Evolutionary conservation across 2,113 vertebrate species (phyloP).

Genomic region (Albula glossodonta): DNA sequence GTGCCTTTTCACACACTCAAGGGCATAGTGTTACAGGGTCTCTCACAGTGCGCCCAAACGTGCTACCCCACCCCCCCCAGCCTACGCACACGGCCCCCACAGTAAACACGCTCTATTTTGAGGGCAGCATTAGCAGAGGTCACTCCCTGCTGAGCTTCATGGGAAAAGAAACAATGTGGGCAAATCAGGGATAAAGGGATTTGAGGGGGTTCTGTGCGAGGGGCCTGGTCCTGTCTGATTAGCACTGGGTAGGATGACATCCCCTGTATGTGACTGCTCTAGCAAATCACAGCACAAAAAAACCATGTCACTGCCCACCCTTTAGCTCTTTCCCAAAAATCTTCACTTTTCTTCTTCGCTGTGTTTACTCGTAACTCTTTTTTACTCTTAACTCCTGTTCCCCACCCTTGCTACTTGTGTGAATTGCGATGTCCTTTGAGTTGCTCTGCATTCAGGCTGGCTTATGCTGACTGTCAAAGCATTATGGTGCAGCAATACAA

Average conservation of each 20-base stretch:
- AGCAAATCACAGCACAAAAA: neutral
- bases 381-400: neutral
- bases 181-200: conserved; percentile 3
- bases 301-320: neutral
- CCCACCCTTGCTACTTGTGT: neutral
- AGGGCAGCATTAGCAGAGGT: neutral
- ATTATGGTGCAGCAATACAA: neutral
- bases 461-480: neutral
- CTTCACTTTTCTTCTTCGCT: neutral
- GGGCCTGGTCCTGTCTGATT: neutral
- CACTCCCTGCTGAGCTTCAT: neutral
- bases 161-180: neutral
- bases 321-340: neutral
- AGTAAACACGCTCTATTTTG: neutral
- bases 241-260: neutral
- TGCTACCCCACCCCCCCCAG: neutral
- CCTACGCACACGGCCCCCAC: neutral
- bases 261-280: neutral
- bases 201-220: neutral
- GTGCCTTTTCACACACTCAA: neutral
- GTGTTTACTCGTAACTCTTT: neutral
- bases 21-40: neutral
- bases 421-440: neutral
- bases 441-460: neutral
- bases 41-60: neutral